Evolutionary conservation across 2,797 vertebrate genomes (phyloP).

Genomic region (Helarctos malayanus): DNA sequence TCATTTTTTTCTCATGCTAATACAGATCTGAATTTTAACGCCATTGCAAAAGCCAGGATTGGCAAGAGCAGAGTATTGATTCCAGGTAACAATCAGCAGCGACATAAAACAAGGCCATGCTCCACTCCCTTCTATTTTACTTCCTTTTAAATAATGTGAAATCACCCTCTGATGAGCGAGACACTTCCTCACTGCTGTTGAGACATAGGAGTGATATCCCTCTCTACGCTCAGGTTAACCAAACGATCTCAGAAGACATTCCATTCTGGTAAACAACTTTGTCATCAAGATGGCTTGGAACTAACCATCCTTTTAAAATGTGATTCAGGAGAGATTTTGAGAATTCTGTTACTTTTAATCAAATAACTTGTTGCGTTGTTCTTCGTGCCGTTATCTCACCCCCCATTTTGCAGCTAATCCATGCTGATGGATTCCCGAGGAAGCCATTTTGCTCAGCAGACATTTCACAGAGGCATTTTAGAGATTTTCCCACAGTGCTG

Average conservation of each 20-base stretch:
- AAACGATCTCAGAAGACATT: neutral
- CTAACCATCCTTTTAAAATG: neutral
- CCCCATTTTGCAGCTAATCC: neutral
- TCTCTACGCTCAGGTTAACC: neutral
- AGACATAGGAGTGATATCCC: neutral
- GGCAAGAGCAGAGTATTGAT: neutral
- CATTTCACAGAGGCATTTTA: conserved; percentile 1
- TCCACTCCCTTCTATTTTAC: neutral
- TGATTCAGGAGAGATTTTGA: neutral
- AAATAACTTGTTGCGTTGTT: neutral
- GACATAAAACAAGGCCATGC: neutral
- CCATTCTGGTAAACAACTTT: neutral
- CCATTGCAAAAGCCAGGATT: neutral
- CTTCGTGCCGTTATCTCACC: neutral
- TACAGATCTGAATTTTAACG: neutral
- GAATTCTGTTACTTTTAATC: neutral
- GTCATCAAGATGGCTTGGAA: neutral
- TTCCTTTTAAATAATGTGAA: neutral
- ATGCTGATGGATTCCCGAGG: neutral
- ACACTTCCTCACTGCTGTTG: neutral
- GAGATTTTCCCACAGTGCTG: neutral
- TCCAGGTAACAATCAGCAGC: neutral
- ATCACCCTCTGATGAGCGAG: neutral
- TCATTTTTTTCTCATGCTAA: neutral
- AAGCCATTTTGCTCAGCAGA: neutral